Base-by-base conservation (phyloP, 2,797 vertebrate species). In the Pelobates cultripes region DNA sequence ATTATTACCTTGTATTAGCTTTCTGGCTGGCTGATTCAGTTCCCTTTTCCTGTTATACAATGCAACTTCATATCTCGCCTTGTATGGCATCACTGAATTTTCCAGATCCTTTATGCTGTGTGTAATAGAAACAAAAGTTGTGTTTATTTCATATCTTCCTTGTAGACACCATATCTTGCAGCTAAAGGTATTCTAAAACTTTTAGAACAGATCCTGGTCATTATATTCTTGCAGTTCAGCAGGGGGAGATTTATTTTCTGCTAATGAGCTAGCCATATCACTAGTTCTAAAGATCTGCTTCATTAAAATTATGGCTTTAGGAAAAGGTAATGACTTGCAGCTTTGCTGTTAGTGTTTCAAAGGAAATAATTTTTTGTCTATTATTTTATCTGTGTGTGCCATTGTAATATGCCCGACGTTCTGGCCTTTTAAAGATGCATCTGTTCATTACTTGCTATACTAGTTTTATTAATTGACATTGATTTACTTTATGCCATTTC, bases 181-280 rank as follows among this genome's bases (percentile, higher is more conserved):
- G 47, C 47, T 10, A 51, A 10, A 51, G 47, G 3, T 51, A 51
- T 51, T 51, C 47, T 51, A 51, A 51, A 51, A 51, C 47, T 51
- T 51, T 10, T 87, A 87, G 88, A 90, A 89, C 85, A 89, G 88
- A 87, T 91, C 84, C 85, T 88, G 84, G 40, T 88, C 87, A 87
- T 90, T 88, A 89, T 89, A 70, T 88, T 76, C 84, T 87, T 57
- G 79, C 89, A 85, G 73, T 92, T 90, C 92, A 92, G 88, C 89
- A 90, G 89, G 90, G 87, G 81, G 78, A 88, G 83, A 84, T 89
- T 91, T 87, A 85, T 87, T 90, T 92, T 87, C 79, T 70, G 73
- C 86, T 94, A 92, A 91, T 92, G 89, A 94, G 91, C 89, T 90
- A 85, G 77, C 86, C 86, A 66, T 90, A 86, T 88, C 90, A 90